Conservation (phyloP, 2,888 invertebrate genomes). For the Drosophila formosana region DNA sequence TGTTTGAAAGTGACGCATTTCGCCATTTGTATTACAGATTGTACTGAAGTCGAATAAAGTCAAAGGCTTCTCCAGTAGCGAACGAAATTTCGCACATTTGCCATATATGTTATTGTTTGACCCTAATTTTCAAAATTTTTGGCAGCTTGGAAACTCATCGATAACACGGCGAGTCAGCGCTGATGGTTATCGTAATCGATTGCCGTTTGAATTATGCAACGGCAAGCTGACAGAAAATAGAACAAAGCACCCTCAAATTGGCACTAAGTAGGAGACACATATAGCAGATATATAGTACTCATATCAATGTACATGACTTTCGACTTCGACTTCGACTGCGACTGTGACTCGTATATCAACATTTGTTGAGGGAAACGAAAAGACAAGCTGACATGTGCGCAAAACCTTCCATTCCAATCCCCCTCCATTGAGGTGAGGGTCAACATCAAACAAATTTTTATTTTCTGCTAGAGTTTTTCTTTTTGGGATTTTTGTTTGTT, state of each 20-base stretch:
- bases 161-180: neutral
- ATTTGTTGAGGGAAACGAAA: neutral
- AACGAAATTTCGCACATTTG: too few relatives aligned
- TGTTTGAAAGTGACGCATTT: too few relatives aligned
- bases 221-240: neutral
- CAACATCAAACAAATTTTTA: constrained; percentile 50
- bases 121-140: too few relatives aligned
- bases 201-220: neutral
- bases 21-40: too few relatives aligned
- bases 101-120: too few relatives aligned
- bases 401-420: constrained; percentile 14
- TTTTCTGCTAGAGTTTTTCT: constrained; percentile 9
- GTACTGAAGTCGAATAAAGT: too few relatives aligned
- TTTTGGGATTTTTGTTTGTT: constrained; percentile 30
- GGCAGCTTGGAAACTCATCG: neutral
- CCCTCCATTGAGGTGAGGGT: constrained; percentile 8
- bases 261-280: constrained; percentile 15
- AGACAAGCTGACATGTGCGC: constrained; percentile 44
- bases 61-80: too few relatives aligned
- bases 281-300: neutral
- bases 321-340: neutral
- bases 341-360: constrained; percentile 5
- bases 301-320: neutral
- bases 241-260: constrained; percentile 13
- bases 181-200: constrained; percentile 18